These are phyloP conservation scores for Agrochola lota DNA, from an alignment of 2,888 invertebrate genomes.

Conservation along the genomic window DNA sequence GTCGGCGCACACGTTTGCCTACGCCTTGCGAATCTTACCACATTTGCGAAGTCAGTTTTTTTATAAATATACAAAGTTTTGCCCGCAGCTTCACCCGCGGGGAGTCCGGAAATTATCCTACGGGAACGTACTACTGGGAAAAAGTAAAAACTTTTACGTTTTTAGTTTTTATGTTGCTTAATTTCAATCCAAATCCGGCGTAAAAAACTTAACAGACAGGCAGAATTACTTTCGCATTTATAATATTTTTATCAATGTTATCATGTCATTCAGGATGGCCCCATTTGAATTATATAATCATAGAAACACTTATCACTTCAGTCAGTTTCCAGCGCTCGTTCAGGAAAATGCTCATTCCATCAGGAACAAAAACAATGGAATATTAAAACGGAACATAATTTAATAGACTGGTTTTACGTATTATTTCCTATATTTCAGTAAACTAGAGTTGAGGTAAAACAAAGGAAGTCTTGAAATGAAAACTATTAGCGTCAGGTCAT, in stretches of 20 bases:
- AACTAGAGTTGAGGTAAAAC: neutral
- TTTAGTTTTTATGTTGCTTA: too few species aligned
- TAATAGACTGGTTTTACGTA: neutral
- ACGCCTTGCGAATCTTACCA: neutral
- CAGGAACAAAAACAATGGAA: neutral
- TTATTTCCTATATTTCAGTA: neutral
- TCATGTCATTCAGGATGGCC: neutral
- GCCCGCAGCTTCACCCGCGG: too few species aligned
- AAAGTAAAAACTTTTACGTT: neutral
- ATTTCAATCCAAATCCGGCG: neutral
- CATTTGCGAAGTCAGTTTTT: neutral
- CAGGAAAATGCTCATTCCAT: neutral
- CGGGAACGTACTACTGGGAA: neutral
- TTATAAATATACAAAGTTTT: neutral
- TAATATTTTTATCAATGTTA: neutral
- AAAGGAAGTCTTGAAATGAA: conserved; percentile 1
- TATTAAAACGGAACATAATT: neutral
- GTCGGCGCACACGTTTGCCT: too few species aligned
- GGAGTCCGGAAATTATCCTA: neutral
- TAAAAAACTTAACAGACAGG: neutral
- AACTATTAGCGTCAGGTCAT: too few species aligned
- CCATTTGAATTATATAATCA: neutral
- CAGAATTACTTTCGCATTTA: neutral
- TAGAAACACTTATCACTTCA: neutral
- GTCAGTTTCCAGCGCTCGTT: neutral